These are phyloP conservation scores for Lycocerus yunnanus DNA, from an alignment of 2,888 invertebrate species.

Conservation along the genomic window DNA sequence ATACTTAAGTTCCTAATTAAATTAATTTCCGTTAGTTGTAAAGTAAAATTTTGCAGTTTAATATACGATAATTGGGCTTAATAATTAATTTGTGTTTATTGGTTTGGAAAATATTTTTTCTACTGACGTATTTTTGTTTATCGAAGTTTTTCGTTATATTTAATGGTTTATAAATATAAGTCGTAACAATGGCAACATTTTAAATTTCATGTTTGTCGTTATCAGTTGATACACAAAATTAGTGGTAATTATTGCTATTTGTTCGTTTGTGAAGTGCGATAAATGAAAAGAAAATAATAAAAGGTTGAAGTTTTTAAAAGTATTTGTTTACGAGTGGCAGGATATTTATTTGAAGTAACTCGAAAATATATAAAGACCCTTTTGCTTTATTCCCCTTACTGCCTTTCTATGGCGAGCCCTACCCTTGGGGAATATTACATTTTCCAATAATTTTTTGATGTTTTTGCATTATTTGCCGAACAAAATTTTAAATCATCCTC, in stretches of 20 bases:
- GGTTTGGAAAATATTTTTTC: neutral
- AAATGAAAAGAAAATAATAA: neutral
- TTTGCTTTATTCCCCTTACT: slow-evolving; percentile 6
- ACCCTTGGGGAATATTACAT: slow-evolving; percentile 6
- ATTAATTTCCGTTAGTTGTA: neutral
- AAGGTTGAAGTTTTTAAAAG: neutral
- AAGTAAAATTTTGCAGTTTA: neutral
- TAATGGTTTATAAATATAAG: neutral
- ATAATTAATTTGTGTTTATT: neutral
- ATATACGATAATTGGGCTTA: neutral
- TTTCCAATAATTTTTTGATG: slow-evolving; percentile 4
- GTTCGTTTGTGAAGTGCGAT: neutral
- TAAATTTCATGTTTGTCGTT: neutral
- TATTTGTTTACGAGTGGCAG: neutral
- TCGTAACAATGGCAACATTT: neutral
- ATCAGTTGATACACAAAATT: neutral
- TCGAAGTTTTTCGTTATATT: neutral
- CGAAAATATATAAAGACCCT: slow-evolving; percentile 6
- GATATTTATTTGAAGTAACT: slow-evolving; percentile 4
- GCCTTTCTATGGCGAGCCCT: slow-evolving; percentile 3
- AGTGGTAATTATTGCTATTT: neutral
- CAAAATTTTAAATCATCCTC: neutral
- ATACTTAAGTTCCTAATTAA: neutral
- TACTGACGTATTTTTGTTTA: neutral
- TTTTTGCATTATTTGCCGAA: neutral